phyloP scores from a whole-genome alignment of 2,888 invertebrate genomes.

The Podotricha telesiphe region DNA sequence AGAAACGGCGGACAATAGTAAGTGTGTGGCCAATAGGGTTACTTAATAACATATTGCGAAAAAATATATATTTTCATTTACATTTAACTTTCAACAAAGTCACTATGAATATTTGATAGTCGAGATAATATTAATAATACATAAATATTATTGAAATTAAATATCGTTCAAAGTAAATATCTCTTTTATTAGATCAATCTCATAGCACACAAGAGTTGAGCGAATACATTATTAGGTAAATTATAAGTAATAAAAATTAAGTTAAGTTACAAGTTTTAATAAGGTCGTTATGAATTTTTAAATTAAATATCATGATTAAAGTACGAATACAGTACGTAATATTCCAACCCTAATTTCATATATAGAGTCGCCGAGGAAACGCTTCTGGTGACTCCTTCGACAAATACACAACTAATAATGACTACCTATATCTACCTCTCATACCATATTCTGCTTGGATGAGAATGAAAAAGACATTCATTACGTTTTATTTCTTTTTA shows the following conservation, averaged over 20 bases:
- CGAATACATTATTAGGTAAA: too few species aligned
- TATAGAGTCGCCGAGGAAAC: constrained; percentile 40
- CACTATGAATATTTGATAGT: too few species aligned
- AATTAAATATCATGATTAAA: neutral
- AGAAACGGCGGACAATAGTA: constrained; percentile 71
- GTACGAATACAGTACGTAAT: neutral
- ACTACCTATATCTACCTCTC: constrained; percentile 28
- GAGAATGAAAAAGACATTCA: constrained; percentile 24
- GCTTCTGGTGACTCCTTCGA: constrained; percentile 40
- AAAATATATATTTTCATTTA: too few species aligned
- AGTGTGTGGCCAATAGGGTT: constrained; percentile 39
- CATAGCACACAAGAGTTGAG: too few species aligned
- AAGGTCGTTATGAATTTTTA: too few species aligned
- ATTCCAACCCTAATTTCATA: constrained; percentile 31
- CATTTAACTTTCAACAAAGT: too few species aligned
- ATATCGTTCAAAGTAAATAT: too few species aligned
- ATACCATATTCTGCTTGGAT: constrained; percentile 39
- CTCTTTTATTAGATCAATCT: too few species aligned
- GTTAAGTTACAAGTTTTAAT: too few species aligned
- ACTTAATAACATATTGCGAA: constrained; percentile 4
- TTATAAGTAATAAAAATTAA: too few species aligned
- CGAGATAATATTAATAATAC: too few species aligned
- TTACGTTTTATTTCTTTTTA: neutral
- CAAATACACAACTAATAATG: constrained; percentile 40
- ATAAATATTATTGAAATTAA: too few species aligned